Evolutionary conservation across 2,113 vertebrate species (phyloP).

Genomic region (Loxodonta africana): DNA sequence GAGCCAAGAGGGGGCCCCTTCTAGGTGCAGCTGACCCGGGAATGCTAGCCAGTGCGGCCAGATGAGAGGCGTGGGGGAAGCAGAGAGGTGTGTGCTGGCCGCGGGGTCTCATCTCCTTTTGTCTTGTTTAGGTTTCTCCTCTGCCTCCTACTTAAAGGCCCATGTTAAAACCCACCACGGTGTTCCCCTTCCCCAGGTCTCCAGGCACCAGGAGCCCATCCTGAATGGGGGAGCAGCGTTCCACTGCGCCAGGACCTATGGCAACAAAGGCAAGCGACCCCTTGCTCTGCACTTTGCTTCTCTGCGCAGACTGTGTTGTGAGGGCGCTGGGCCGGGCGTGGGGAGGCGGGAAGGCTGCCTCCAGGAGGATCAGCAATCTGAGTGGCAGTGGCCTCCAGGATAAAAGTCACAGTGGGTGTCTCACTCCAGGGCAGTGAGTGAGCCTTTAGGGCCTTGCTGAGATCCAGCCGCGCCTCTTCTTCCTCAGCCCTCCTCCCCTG

Average conservation of each 20-base stretch:
- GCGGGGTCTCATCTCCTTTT: conserved; percentile 96
- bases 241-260: conserved; percentile 99
- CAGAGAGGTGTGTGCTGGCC: conserved; percentile 88
- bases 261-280: conserved; percentile 99
- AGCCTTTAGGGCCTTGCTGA: conserved; percentile 64
- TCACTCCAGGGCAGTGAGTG: conserved; percentile 61
- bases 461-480: conserved; percentile 74
- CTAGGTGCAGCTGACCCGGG: conserved; percentile 69
- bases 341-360: conserved; percentile 83
- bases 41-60: conserved; percentile 68
- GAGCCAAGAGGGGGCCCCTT: conserved; percentile 67
- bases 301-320: conserved; percentile 87
- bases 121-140: conserved; percentile 99
- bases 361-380: conserved; percentile 71
- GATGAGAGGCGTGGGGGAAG: conserved; percentile 85
- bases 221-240: conserved; percentile 98
- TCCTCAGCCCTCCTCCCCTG: conserved; percentile 68
- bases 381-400: conserved; percentile 67
- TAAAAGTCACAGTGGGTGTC: conserved; percentile 59
- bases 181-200: conserved; percentile 98
- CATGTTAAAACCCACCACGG: conserved; percentile 99
- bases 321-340: conserved; percentile 83
- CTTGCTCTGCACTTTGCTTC: conserved; percentile 92
- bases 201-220: conserved; percentile 97
- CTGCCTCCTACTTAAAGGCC: conserved; percentile 99